Conservation (phyloP, 2,888 invertebrate genomes). For the Chrysotoxum bicinctum region DNA sequence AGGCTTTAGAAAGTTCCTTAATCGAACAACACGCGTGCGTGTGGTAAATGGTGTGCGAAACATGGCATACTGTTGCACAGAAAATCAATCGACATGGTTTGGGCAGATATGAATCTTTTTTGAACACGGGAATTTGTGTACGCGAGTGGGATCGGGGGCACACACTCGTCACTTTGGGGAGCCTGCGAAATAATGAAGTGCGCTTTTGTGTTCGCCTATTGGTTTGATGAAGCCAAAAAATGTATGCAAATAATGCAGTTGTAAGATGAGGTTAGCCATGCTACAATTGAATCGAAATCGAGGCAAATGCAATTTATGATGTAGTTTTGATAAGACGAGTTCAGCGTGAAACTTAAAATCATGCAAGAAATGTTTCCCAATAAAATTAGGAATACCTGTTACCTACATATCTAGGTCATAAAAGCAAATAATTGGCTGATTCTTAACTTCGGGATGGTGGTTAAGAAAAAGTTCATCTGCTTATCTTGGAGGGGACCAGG, state of each 20-base stretch:
- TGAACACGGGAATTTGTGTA: slow-evolving; percentile 26
- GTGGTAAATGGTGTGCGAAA: slow-evolving; percentile 57
- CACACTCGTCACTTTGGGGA: not conserved
- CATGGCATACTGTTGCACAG: slow-evolving; percentile 41
- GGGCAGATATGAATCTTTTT: slow-evolving; percentile 52
- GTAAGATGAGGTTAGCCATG: not conserved
- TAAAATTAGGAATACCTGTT: too few species aligned
- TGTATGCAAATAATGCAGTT: not conserved
- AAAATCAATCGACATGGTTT: slow-evolving; percentile 64
- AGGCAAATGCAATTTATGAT: not conserved
- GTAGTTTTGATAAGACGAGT: not conserved
- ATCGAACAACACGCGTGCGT: slow-evolving; percentile 43
- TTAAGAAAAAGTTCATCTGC: too few species aligned
- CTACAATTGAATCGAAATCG: not conserved
- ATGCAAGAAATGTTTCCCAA: too few species aligned
- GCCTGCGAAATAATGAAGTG: slow-evolving; percentile 5
- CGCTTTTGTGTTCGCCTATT: slow-evolving; percentile 14
- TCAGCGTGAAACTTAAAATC: too few species aligned
- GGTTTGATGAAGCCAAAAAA: not conserved
- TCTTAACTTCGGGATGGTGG: too few species aligned
- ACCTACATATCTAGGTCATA: too few species aligned
- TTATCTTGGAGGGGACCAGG: too few species aligned
- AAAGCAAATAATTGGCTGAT: too few species aligned
- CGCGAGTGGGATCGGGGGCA: not conserved
- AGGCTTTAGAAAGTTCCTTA: slow-evolving; percentile 20